phyloP scores from a whole-genome alignment of 2,888 invertebrate genomes.

The Brassicogethes aeneus region DNA sequence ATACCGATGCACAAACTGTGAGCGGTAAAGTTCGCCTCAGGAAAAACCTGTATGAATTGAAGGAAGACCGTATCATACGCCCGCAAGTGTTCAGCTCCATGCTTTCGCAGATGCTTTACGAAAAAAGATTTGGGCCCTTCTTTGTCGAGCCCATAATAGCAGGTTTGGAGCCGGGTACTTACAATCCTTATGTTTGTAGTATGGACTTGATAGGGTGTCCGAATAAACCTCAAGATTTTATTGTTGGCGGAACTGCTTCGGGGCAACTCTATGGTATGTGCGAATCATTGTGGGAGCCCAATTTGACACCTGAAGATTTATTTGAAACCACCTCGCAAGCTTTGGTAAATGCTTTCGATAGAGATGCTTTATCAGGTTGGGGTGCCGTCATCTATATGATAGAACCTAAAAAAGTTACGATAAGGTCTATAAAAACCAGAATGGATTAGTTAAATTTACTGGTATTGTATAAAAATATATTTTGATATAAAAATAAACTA shows the following conservation, averaged over 20 bases:
- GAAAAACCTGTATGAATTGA: conserved; percentile 81
- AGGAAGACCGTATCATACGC: conserved; percentile 58
- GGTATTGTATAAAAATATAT: no score
- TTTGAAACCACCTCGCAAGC: conserved; percentile 91
- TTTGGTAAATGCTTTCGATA: conserved; percentile 81
- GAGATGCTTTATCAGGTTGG: conserved; percentile 93
- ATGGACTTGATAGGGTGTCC: conserved; percentile 88
- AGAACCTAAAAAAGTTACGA: no score
- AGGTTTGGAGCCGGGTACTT: conserved; percentile 51
- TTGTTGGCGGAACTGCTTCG: conserved; percentile 79
- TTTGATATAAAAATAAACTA: no score
- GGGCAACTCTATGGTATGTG: conserved; percentile 85
- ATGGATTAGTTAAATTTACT: no score
- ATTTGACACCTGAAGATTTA: conserved; percentile 75
- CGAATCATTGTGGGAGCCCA: conserved; percentile 81
- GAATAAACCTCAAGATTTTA: conserved; percentile 81
- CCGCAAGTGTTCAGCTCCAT: conserved; percentile 64
- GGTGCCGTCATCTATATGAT: conserved; percentile 78
- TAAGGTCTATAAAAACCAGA: no score
- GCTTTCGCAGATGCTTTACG: conserved; percentile 85
- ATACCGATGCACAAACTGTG: not conserved
- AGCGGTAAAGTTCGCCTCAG: conserved; percentile 74
- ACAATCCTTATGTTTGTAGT: conserved; percentile 73
- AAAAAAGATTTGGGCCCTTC: conserved; percentile 87
- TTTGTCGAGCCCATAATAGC: conserved; percentile 90